These are phyloP conservation scores for Macrosiphum euphorbiae DNA, from an alignment of 2,888 invertebrate genomes.

Conservation along the genomic window DNA sequence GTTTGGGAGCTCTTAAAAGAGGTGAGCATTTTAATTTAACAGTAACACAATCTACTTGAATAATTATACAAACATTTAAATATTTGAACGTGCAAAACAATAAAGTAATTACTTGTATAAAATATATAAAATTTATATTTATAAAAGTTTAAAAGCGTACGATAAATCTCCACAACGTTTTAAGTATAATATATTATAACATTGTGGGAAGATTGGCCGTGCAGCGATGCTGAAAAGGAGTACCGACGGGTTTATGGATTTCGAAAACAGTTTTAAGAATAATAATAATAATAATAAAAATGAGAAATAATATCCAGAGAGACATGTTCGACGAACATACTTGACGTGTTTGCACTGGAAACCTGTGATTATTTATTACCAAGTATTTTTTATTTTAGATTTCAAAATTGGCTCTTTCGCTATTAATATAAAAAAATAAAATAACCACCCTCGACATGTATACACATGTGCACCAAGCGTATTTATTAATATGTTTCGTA, in stretches of 20 bases:
- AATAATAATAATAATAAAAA: not conserved
- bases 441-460: not conserved
- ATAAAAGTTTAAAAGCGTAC: not conserved
- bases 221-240: not conserved
- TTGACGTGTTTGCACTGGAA: not conserved
- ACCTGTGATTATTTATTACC: slow-evolving; percentile 18
- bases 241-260: not conserved
- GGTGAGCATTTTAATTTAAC: not conserved
- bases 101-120: not conserved
- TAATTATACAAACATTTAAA: not conserved
- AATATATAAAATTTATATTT: not conserved
- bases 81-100: too few relatives aligned
- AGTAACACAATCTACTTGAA: not conserved
- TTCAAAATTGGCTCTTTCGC: not conserved
- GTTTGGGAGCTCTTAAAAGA: not conserved
- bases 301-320: not conserved
- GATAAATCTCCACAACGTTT: not conserved
- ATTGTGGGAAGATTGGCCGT: not conserved
- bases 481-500: slow-evolving; percentile 1
- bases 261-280: not conserved
- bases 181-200: not conserved
- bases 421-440: not conserved
- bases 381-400: not conserved
- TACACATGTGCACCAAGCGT: not conserved
- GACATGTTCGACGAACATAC: not conserved